These are phyloP conservation scores for Eremobia ochroleuca DNA, from an alignment of 2,888 invertebrate genomes.

Conservation along the genomic window DNA sequence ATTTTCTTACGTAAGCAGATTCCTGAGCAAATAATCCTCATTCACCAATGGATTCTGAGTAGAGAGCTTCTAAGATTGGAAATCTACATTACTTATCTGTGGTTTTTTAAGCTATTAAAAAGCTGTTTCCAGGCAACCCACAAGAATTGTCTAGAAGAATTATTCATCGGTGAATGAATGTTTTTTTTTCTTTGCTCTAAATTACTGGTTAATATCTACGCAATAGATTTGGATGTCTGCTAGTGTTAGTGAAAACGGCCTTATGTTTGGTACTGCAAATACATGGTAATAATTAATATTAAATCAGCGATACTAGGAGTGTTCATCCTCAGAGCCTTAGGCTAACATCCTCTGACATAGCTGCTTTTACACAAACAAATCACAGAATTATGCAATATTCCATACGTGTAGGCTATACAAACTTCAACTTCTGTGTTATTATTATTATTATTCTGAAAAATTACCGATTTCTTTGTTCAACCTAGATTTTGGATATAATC, in stretches of 20 bases:
- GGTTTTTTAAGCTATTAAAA: too few species aligned
- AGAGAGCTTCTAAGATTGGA: too few species aligned
- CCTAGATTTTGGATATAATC: too few species aligned
- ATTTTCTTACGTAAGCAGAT: background rate
- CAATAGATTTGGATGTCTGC: too few species aligned
- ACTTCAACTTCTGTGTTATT: slow-evolving; percentile 23
- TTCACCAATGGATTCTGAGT: background rate
- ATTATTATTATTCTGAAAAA: too few species aligned
- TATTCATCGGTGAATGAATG: background rate
- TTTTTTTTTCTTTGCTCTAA: too few species aligned
- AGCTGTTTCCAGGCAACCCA: too few species aligned
- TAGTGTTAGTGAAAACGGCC: too few species aligned
- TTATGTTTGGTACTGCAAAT: too few species aligned
- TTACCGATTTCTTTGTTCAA: background rate
- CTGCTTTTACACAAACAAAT: slow-evolving; percentile 12
- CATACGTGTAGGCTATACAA: slow-evolving; percentile 17
- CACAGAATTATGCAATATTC: slow-evolving; percentile 38
- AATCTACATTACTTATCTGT: too few species aligned
- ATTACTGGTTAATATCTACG: too few species aligned
- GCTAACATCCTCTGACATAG: background rate
- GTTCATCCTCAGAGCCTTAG: too few species aligned
- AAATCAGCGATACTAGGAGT: background rate
- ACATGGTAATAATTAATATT: background rate
- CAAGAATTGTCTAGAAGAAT: background rate
- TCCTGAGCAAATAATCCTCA: background rate